Percentiles rank a stretch among this genome's conserved stretches.
These are phyloP conservation scores for Podabrus alpinus DNA, from an alignment of 2,888 invertebrate genomes.

Conservation along the genomic window DNA sequence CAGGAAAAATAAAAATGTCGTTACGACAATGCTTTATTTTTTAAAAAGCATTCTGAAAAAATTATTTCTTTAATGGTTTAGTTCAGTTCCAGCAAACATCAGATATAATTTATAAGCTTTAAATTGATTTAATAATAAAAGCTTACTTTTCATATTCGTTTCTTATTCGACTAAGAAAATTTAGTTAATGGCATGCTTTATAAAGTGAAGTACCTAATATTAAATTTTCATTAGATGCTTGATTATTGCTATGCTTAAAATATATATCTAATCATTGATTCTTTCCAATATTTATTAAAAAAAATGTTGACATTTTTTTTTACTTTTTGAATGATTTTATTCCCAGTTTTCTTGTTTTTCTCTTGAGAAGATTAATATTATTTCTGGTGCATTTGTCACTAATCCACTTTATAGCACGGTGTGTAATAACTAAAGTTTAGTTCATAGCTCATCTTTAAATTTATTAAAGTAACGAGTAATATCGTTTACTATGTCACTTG, in stretches of 20 bases:
- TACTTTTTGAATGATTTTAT: too few species aligned
- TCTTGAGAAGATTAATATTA: background rate
- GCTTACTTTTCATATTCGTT: background rate
- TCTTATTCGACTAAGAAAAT: background rate
- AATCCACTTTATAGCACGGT: background rate
- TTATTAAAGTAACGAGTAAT: background rate
- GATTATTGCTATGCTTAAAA: background rate
- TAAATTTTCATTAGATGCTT: background rate
- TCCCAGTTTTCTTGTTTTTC: background rate
- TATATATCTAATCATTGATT: background rate
- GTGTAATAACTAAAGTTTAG: background rate
- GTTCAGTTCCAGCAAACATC: background rate
- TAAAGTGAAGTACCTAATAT: background rate
- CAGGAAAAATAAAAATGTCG: background rate
- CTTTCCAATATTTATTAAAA: background rate
- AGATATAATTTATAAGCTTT: background rate
- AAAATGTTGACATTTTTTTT: too few species aligned
- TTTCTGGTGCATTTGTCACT: background rate
- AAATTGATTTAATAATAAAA: background rate
- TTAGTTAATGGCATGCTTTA: background rate
- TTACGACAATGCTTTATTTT: background rate
- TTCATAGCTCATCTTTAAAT: background rate
- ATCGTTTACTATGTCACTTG: background rate
- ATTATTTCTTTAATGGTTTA: background rate
- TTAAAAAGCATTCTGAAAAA: background rate